These are phyloP conservation scores for Ptychoptera albimana DNA, from an alignment of 2,888 invertebrate genomes.

Conservation along the genomic window DNA sequence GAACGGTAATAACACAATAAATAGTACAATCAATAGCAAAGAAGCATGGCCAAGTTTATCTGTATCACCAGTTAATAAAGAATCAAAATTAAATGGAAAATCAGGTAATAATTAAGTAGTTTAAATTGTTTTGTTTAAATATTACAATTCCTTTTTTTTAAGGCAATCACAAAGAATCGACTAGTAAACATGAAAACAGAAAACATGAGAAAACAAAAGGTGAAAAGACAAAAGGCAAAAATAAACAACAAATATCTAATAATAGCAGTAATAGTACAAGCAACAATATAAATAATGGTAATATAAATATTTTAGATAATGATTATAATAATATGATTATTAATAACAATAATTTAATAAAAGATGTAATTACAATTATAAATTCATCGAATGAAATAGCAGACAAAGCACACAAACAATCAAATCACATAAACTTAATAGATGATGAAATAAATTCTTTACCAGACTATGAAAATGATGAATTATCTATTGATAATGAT, in stretches of 20 bases:
- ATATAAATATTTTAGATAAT: no score
- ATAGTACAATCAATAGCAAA: conserved; percentile 32
- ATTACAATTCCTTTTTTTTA: not conserved
- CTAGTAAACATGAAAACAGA: conserved; percentile 11
- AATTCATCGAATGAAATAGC: no score
- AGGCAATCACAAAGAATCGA: conserved; percentile 18
- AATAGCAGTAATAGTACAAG: conserved; percentile 5
- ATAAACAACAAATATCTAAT: conserved; percentile 13
- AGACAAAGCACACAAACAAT: conserved; percentile 24
- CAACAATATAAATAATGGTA: conserved; percentile 2
- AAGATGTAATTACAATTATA: no score
- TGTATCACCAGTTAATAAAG: conserved; percentile 33
- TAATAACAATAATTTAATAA: no score
- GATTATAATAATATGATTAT: no score
- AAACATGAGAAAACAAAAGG: conserved; percentile 14
- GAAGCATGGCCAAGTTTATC: conserved; percentile 62
- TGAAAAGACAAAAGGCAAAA: conserved; percentile 22
- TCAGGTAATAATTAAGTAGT: conserved; percentile 2
- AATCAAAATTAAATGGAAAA: conserved; percentile 15
- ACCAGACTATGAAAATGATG: conserved; percentile 16
- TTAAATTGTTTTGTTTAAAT: not conserved
- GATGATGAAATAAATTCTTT: conserved; percentile 18
- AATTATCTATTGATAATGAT: conserved; percentile 10
- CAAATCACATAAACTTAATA: conserved; percentile 12
- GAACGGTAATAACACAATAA: conserved; percentile 1